Conservation (phyloP, 53 echinoderm and acorn worm species). For the Hippasteria phrygiana region DNA sequence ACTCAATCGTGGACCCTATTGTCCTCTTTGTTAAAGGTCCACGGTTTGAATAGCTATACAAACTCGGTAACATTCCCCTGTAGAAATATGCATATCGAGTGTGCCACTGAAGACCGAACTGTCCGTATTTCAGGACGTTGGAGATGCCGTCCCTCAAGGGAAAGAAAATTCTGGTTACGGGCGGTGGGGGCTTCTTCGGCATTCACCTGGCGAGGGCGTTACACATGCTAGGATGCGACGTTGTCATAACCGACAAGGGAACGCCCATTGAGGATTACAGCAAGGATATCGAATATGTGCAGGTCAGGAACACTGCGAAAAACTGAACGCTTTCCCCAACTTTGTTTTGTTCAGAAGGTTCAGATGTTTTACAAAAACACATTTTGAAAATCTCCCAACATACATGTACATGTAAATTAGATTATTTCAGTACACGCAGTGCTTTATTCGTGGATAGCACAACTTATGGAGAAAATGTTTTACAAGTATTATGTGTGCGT, state of each 20-base stretch:
- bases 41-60: no score
- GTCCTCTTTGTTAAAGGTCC: no score
- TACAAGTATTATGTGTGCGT: no score
- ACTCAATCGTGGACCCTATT: no score
- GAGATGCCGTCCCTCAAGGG: conserved; percentile 81
- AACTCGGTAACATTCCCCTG: no score
- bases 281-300: conserved; percentile 74
- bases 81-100: no score
- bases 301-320: conserved; percentile 77
- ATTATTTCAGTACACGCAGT: no score
- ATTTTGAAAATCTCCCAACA: no score
- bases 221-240: conserved; percentile 82
- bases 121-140: conserved; percentile 60
- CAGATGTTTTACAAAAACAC: neutral
- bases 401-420: no score
- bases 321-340: no score
- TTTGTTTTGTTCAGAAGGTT: neutral
- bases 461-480: no score
- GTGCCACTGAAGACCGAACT: neutral
- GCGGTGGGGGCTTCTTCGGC: conserved; percentile 90
- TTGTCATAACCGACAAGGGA: conserved; percentile 82
- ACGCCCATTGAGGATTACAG: conserved; percentile 80
- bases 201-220: conserved; percentile 89
- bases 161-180: conserved; percentile 80
- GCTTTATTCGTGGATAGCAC: no score